Evolutionary conservation across 2,888 invertebrate species (phyloP), one percentile per base, ranked within the genome.

Genomic region (Lottia scabra): DNA sequence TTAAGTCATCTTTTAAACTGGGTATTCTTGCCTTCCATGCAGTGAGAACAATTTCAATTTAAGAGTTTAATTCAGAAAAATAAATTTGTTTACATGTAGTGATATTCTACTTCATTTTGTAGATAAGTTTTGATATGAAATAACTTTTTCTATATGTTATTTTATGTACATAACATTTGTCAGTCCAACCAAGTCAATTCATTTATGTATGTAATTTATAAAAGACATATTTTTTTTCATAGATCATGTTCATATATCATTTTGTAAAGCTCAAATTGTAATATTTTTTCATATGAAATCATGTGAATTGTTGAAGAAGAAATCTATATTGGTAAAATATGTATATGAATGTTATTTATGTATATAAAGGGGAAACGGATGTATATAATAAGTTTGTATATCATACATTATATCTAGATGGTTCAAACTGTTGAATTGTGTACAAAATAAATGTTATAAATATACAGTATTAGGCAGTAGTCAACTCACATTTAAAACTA

Each of bases 221-320:
- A 19, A 19, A 56, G 13, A 56, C 56, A 19, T 56, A 19, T 56
- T 23, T 56, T 23, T 56, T 10, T 56, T 13, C 19, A 12, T 6
- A 23, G 6, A 56, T 56, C 56, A 56, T 56, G 56, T 56, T 19
- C 38, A 38, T 38, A 23, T 23, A 56, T 56, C 23, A 23, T 56
- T 56, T 56, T 56, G 56, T 56, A 56, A 56, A 56, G 56, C 56
- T 56, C 56, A 56, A 56, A 38, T 23, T 56, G 56, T 56, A 38
- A 38, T 38, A 56, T 56, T 56, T 56, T n/a, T 56, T 23, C 56
- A 38, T 38, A 5, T 30, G 10, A 38, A 38, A 38, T 56, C 56
- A 56, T 56, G 56, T 56, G 19, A 23, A 56, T 56, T 23, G 19
- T 23, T 56, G 10, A 56, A 56, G 19, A 56, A 23, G 19, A 56